A percentile compares a stretch with the other conserved stretches of the same genome.
These are phyloP conservation scores for Dysidea cf. avara DNA, from an alignment of 37 sponge, comb jelly and placozoan species.

Conservation along the genomic window DNA sequence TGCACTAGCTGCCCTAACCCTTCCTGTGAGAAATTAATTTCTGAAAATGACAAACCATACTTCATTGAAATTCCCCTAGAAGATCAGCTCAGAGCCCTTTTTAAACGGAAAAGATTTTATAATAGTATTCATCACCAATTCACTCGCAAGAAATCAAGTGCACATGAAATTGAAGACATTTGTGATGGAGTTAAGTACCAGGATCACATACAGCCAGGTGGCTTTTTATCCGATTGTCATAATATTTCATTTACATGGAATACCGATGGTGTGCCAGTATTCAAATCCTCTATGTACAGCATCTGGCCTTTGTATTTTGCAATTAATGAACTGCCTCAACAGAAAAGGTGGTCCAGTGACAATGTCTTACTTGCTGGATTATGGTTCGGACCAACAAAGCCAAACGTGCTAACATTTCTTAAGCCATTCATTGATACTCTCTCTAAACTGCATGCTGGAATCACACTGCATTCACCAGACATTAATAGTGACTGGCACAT, in stretches of 20 bases:
- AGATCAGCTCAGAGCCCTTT: too few species aligned
- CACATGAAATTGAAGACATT: neutral
- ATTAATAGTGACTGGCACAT: neutral
- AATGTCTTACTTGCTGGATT: neutral
- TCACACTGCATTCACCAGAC: too few species aligned
- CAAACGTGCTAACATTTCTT: slow-evolving; percentile 8
- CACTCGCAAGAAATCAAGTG: too few species aligned
- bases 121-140: too few species aligned
- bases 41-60: neutral
- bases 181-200: neutral
- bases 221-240: neutral
- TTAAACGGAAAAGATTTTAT: too few species aligned
- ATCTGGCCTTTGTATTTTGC: slow-evolving; percentile 11
- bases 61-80: slow-evolving; percentile 4
- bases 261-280: slow-evolving; percentile 15
- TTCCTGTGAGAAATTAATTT: neutral
- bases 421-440: neutral
- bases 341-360: neutral
- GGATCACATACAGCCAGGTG: neutral
- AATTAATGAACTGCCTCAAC: slow-evolving; percentile 5
- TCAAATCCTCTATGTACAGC: neutral
- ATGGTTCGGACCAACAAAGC: slow-evolving; percentile 2
- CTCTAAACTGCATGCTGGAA: neutral
- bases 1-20: slow-evolving; percentile 13
- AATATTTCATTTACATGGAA: slow-evolving; percentile 2